Evolutionary conservation across 1,140 invertebrate genomes (phyloP), one percentile per base, ranked within the genome.

Genomic region (Atta texana): DNA sequence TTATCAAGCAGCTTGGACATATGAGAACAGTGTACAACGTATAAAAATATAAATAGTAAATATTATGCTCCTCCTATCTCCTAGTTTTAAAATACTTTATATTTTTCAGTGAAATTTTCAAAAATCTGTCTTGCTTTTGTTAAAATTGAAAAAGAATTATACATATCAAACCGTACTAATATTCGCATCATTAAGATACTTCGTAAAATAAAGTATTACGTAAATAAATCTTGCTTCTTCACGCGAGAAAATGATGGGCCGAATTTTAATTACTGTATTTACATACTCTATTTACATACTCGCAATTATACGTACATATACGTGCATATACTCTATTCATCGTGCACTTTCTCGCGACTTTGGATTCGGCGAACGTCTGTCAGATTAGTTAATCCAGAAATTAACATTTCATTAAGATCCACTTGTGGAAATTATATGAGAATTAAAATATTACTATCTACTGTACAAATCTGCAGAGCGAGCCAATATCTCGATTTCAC

Each of bases 31-130:
- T 84, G 80, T 69, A 75, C 68, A 49, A 74, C 55, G 5, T 74
- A 49, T 59, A 82, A 82, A 69, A 49, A 82, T 74, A 49, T 59
- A 82, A 82, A 69, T 49, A 82, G 68, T 34, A 7, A 84, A 63
- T 34, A 31, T 24, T 16, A 0, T 49, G 10, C n/a, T 75, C 24
- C 24, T 24, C 24, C 24, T 24, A 24, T 24, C 57, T 51, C 14
- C 7, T 72, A 1, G 59, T 59, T 59, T 57, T 21, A 59, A 61
- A 28, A 21, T 74, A 49, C 18, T 31, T 74, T 8, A 39, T 80
- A 80, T 44, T 72, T 72, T 44, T 59, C 14, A 59, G 4, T 49
- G 49, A 49, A 28, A 59, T 49, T 72, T 72, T 31, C 21, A 5
- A n/a, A 59, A 44, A 31, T 53, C n/a, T n/a, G 5, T 34, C 18